Evolutionary conservation across 2,113 vertebrate genomes (phyloP), one percentile per base, ranked within the genome.

Genomic region (Ophiodon elongatus): DNA sequence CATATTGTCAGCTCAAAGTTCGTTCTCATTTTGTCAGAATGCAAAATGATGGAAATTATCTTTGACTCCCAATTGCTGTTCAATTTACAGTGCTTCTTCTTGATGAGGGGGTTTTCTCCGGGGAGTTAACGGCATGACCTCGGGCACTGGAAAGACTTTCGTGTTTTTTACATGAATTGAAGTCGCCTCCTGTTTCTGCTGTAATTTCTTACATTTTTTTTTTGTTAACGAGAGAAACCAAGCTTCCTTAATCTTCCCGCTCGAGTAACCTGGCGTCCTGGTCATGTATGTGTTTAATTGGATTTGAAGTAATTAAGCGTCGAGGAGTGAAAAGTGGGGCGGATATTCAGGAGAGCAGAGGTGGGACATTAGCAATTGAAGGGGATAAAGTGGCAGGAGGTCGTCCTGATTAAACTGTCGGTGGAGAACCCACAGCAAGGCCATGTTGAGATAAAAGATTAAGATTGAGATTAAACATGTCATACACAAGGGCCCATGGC

Each of bases 391-490:
- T 23, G 11, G 6, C 27, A 33, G 31, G 4, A 71, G 19, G 25
- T 27, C 13, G 7, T 56, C n/a, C 43, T 47, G 33, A 69, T 60
- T 31, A 60, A 19, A 13, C 39, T 47, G 19, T 14, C 1, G 0
- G 2, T 17, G 6, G 33, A 81, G 43, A 62, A 33, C 52, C 33
- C 43, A 47, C 21, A 47, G 62, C 56, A 68, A 77, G 50, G 59
- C 21, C 50, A n/a, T 33, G 4, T 23, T 63, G 19, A 62, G 14
- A 76, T 76, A 59, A 70, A 75, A 54, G 35, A 70, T 71, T 8
- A n/a, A 63, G 63, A 50, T 76, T 41, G 39, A 76, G 43, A 85
- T 79, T 62, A 73, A 54, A 79, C 80, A 76, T 77, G 50, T 64
- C 66, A 41, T 41, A 23, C 21, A 25, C 15, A 4, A 35, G 11